These are phyloP conservation scores for Arenicola marina DNA, from an alignment of 2,888 invertebrate species.

Conservation along the genomic window DNA sequence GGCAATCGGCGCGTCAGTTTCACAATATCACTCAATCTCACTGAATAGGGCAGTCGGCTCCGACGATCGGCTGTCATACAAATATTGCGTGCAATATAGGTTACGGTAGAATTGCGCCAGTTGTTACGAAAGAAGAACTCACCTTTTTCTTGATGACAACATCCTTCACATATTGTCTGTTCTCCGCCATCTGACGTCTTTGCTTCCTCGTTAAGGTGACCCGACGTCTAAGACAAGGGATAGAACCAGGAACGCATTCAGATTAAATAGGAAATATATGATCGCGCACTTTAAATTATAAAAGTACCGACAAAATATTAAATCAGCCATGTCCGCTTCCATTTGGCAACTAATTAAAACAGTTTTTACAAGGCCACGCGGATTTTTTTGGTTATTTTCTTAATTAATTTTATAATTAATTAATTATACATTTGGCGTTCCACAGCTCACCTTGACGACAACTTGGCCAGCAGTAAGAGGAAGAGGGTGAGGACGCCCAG, in stretches of 20 bases:
- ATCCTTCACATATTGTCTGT: conserved; percentile 60
- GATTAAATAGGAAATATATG: not conserved
- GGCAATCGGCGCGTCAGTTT: no score
- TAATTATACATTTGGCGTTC: not conserved
- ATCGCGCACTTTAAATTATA: not conserved
- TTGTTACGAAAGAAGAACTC: conserved; percentile 17
- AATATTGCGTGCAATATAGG: no score
- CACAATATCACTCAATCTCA: not conserved
- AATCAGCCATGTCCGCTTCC: no score
- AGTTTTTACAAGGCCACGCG: no score
- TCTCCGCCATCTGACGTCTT: conserved; percentile 57
- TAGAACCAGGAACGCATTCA: not conserved
- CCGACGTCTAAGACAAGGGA: conserved; percentile 21
- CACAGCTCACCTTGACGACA: conserved; percentile 53
- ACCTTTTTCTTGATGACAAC: conserved; percentile 63
- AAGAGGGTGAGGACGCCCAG: conserved; percentile 47
- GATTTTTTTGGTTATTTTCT: not conserved
- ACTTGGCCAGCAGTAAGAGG: conserved; percentile 60
- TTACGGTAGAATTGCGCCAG: no score
- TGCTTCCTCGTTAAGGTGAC: conserved; percentile 62
- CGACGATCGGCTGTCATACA: no score
- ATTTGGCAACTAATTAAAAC: no score
- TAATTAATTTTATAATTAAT: not conserved
- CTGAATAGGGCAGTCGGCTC: no score
- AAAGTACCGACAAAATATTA: no score